Conservation (phyloP, 92 coral and sea anemone species). For the Actinernus sp. region DNA sequence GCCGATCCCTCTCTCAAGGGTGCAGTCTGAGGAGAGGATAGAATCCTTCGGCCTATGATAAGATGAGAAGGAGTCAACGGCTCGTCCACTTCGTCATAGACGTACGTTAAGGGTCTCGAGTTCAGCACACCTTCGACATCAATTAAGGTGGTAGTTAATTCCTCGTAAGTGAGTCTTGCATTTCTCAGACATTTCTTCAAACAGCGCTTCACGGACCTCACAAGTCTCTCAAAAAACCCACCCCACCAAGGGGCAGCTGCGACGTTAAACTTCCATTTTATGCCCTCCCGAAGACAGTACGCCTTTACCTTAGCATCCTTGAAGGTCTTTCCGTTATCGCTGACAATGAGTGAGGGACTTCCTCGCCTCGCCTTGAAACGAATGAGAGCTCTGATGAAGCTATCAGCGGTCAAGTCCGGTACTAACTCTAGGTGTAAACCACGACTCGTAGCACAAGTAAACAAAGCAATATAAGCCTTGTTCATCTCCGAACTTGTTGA, state of each 20-base stretch:
- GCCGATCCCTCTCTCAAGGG: too few relatives aligned
- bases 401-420: conserved; percentile 28
- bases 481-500: not conserved
- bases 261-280: conserved; percentile 37
- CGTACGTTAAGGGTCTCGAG: conserved; percentile 29
- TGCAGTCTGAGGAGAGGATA: too few relatives aligned
- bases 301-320: too few relatives aligned
- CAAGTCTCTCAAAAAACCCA: conserved; percentile 39
- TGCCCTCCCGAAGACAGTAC: conserved; percentile 17
- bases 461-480: conserved; percentile 42
- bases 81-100: conserved; percentile 25
- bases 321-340: conserved; percentile 64
- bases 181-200: conserved; percentile 27
- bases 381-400: conserved; percentile 42
- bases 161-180: conserved; percentile 39
- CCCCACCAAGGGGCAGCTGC: conserved; percentile 40
- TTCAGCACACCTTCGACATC: conserved; percentile 35
- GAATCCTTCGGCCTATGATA: too few relatives aligned
- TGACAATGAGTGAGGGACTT: conserved; percentile 13
- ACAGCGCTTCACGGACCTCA: conserved; percentile 30
- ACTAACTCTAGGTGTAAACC: conserved; percentile 61
- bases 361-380: conserved; percentile 50
- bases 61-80: conserved; percentile 23
- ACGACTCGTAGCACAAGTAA: conserved; percentile 42
- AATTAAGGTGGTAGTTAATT: conserved; percentile 12